Base-by-base conservation (phyloP, 1,140 invertebrate species). In the Lepidotrigona ventralis region DNA sequence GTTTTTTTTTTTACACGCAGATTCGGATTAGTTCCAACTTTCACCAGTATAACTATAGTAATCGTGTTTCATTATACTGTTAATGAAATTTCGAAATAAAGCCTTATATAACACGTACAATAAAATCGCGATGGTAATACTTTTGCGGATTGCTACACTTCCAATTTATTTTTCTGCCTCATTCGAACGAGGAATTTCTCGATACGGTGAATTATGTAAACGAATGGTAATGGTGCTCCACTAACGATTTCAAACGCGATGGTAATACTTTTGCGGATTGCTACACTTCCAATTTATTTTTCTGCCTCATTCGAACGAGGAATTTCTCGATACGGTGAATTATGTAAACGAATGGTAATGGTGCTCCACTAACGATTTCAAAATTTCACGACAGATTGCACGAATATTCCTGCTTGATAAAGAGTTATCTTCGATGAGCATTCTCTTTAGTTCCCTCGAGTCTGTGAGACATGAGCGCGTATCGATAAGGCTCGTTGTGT, bases 231-330 rank as follows among this genome's bases (percentile, higher is more conserved):
- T 46, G 39, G 15, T 2, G 21, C 4, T 17, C 23, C 11, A 6
- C 23, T 33, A 70, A 46, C 39, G 70, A 72, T 72, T 72, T 72
- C 70, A 72, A 72, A n/a, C n/a, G n/a, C n/a, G n/a, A n/a, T n/a
- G n/a, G n/a, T n/a, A n/a, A n/a, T n/a, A n/a, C n/a, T n/a, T n/a
- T n/a, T 2, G 23, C 23, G 23, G 21, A 23, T 58, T 58, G 56
- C 56, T 58, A 12, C 56, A 39, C 33, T 39, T 39, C 33, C 33
- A 58, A n/a, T 60, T 23, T 60, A 23, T 60, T 60, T 60, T 1
- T 60, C n/a, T 60, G 12, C n/a, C 23, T 60, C 23, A n/a, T 12
- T 51, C 69, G 26, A 11, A 14, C 15, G 39, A n/a, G 23, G 1
- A 17, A 46, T 51, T 53, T 5, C 8, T 29, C 51, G 51, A 73